Evolutionary conservation across 2,888 invertebrate species (phyloP).

Genomic region (Spicauda simplicius): DNA sequence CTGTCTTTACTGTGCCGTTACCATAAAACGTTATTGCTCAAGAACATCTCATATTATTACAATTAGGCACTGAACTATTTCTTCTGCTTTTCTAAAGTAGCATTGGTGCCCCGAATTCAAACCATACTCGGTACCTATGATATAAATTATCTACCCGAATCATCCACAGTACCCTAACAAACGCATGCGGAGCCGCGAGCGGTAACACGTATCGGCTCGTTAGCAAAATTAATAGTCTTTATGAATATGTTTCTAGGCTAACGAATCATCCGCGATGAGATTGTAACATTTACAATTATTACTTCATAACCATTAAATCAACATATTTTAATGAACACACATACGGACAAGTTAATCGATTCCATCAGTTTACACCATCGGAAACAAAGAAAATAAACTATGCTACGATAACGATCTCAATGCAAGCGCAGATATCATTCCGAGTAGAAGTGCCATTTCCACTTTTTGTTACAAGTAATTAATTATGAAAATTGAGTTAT

Average conservation of each 20-base stretch:
- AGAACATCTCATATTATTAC: too few species aligned
- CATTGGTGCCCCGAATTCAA: too few species aligned
- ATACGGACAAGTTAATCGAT: constrained; percentile 35
- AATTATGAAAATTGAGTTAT: too few species aligned
- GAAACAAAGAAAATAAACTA: constrained; percentile 30
- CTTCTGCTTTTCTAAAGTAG: too few species aligned
- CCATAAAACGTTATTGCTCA: too few species aligned
- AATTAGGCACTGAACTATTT: too few species aligned
- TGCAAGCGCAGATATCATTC: not conserved
- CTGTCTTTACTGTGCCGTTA: too few species aligned
- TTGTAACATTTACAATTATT: constrained; percentile 18
- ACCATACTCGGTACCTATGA: too few species aligned
- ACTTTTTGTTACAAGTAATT: not conserved
- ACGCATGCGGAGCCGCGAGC: not conserved
- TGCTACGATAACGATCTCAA: constrained; percentile 28
- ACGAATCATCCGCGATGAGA: not conserved
- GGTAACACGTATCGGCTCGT: not conserved
- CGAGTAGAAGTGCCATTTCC: constrained; percentile 10
- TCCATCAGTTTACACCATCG: constrained; percentile 27
- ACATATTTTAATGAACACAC: constrained; percentile 36
- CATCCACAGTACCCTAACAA: too few species aligned
- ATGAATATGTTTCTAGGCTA: not conserved
- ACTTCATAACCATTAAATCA: constrained; percentile 34
- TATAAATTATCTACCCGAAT: too few species aligned
- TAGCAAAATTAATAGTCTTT: not conserved